Percentiles rank a stretch among this genome's conserved stretches.
phyloP scores from a whole-genome alignment of 2,797 vertebrate species.

The Sebastes cheni region DNA sequence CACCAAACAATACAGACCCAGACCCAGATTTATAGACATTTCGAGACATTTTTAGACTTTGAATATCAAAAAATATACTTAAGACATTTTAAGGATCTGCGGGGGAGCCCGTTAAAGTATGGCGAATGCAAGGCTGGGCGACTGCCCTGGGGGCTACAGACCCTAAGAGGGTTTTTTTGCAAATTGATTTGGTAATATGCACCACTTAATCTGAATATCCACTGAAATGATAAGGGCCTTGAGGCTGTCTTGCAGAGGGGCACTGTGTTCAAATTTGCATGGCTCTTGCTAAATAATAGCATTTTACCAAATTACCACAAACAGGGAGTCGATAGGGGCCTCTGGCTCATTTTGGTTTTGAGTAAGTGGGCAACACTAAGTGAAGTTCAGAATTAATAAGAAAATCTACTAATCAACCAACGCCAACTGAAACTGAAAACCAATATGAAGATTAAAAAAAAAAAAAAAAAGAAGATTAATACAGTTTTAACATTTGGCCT shows the following conservation, averaged over 20 bases:
- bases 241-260: neutral
- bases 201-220: neutral
- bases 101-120: no score
- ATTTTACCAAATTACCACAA: neutral
- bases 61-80: no score
- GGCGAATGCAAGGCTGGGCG: neutral
- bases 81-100: no score
- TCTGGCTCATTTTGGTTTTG: neutral
- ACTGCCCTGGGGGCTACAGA: neutral
- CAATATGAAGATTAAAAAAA: neutral
- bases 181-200: neutral
- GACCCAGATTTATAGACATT: no score
- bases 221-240: neutral
- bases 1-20: no score
- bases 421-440: neutral
- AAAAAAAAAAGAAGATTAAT: neutral
- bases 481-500: neutral
- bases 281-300: neutral
- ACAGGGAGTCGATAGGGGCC: neutral
- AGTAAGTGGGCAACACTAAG: neutral
- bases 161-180: neutral
- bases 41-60: no score
- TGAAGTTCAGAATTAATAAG: neutral
- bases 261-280: neutral
- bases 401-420: neutral